phyloP scores from a whole-genome alignment of 2,888 invertebrate species.

The Chymomyza amoena region DNA sequence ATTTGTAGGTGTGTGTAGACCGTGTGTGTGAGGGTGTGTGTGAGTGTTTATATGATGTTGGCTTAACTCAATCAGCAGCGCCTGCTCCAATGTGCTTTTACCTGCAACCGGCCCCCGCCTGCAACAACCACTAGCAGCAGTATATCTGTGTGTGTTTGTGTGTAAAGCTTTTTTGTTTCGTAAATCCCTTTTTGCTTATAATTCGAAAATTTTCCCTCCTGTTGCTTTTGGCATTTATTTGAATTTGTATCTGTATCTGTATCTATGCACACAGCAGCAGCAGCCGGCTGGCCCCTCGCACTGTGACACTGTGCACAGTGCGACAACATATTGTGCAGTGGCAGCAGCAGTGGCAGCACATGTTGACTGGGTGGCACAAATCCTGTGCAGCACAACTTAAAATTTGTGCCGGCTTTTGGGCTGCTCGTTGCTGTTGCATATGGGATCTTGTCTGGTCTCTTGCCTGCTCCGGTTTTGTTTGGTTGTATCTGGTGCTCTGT shows the following conservation, averaged over 20 bases:
- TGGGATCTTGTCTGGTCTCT: constrained; percentile 42
- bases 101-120: constrained; percentile 10
- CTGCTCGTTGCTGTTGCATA: constrained; percentile 42
- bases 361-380: constrained; percentile 49
- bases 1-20: constrained; percentile 1
- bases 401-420: constrained; percentile 61
- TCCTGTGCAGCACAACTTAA: constrained; percentile 62
- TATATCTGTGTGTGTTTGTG: constrained; percentile 26
- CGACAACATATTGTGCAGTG: constrained; percentile 43
- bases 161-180: constrained; percentile 44
- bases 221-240: constrained; percentile 72
- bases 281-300: constrained; percentile 7
- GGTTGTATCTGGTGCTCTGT: constrained; percentile 26
- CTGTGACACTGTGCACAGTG: constrained; percentile 10
- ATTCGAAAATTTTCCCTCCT: constrained; percentile 70
- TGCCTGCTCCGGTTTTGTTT: background rate
- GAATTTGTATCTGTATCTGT: constrained; percentile 53
- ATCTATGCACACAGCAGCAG: constrained; percentile 38
- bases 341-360: constrained; percentile 20
- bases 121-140: background rate
- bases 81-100: constrained; percentile 32
- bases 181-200: constrained; percentile 70
- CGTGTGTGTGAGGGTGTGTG: constrained; percentile 32
- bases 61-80: constrained; percentile 69
- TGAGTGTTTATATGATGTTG: constrained; percentile 46